Conservation (phyloP, 1,140 invertebrate genomes). For the Drosophila sucinea region DNA sequence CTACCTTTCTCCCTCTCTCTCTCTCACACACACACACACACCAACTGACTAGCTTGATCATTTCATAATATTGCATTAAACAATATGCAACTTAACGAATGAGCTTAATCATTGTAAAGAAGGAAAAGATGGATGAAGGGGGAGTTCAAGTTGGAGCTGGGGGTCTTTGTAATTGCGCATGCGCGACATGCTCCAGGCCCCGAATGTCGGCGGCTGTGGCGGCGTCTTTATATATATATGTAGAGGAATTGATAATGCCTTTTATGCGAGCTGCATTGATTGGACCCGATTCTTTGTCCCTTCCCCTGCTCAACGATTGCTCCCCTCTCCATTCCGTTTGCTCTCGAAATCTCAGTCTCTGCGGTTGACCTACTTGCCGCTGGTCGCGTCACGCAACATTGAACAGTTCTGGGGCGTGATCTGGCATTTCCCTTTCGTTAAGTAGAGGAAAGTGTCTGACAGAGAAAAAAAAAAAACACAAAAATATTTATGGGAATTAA, state of each 20-base stretch:
- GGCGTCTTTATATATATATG: constrained; percentile 59
- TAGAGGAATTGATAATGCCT: constrained; percentile 60
- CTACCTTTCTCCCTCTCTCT: not conserved
- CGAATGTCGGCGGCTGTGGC: constrained; percentile 36
- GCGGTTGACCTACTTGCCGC: constrained; percentile 51
- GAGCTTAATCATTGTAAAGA: constrained; percentile 64
- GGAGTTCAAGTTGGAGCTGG: not conserved
- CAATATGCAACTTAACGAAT: constrained; percentile 68
- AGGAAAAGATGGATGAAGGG: constrained; percentile 17
- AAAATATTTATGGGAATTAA: constrained; percentile 22
- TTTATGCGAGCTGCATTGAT: constrained; percentile 65
- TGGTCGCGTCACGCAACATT: constrained; percentile 61
- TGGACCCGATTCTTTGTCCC: constrained; percentile 31
- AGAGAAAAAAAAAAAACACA: not conserved
- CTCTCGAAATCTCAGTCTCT: constrained; percentile 1
- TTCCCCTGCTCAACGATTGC: not conserved
- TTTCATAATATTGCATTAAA: constrained; percentile 69
- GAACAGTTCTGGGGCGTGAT: constrained; percentile 68
- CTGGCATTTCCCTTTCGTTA: constrained; percentile 71
- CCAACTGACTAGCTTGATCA: constrained; percentile 21
- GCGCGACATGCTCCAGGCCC: constrained; percentile 67
- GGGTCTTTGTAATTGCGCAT: constrained; percentile 71
- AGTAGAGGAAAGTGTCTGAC: constrained; percentile 9
- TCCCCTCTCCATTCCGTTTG: constrained; percentile 3
- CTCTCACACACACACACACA: not conserved